These are phyloP conservation scores for Apotomis betuletana DNA, from an alignment of 2,888 invertebrate species.

Conservation along the genomic window DNA sequence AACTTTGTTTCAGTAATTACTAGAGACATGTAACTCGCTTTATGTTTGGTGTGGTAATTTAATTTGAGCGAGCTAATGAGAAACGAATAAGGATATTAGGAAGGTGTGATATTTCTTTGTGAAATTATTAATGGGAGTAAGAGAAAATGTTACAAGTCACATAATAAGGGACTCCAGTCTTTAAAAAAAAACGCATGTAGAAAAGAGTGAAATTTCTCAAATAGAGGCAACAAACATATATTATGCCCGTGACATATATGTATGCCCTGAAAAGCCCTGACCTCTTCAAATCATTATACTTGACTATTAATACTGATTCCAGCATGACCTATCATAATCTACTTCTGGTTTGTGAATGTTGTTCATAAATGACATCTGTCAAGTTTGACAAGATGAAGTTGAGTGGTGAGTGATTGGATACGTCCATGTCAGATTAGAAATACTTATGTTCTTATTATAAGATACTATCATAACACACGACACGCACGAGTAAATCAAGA, in stretches of 20 bases:
- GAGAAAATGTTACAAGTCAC: too few relatives aligned
- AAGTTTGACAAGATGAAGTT: slow-evolving; percentile 5
- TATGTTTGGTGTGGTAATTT: slow-evolving; percentile 1
- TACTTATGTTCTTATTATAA: not conserved
- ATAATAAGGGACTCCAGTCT: too few relatives aligned
- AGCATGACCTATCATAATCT: not conserved
- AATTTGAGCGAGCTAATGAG: not conserved
- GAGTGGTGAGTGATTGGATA: slow-evolving; percentile 1
- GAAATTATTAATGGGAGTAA: too few relatives aligned
- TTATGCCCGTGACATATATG: too few relatives aligned
- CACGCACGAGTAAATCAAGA: too few relatives aligned
- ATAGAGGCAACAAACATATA: too few relatives aligned
- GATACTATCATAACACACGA: not conserved
- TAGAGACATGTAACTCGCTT: not conserved
- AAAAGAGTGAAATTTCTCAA: too few relatives aligned
- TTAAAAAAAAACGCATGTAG: too few relatives aligned
- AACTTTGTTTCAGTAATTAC: not conserved
- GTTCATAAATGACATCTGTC: slow-evolving; percentile 17
- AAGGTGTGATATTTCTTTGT: not conserved
- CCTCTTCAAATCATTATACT: too few relatives aligned
- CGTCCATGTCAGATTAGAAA: slow-evolving; percentile 14
- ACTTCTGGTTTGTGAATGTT: slow-evolving; percentile 28
- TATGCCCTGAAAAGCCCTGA: too few relatives aligned
- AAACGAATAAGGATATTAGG: not conserved
- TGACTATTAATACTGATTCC: too few relatives aligned